phyloP scores from a whole-genome alignment of 2,797 vertebrate species.

The Ceryle rudis region DNA sequence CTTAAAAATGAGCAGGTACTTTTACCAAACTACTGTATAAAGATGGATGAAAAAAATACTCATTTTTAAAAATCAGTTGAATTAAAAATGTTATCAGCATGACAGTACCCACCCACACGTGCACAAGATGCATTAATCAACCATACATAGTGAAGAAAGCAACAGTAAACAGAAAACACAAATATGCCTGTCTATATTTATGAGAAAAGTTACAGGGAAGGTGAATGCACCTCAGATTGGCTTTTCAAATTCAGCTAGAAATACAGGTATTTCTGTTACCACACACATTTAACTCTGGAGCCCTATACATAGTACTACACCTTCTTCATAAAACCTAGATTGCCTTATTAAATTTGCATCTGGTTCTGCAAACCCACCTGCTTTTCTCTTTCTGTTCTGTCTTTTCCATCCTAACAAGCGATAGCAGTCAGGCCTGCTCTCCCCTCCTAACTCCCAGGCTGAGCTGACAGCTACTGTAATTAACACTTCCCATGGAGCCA shows the following conservation, averaged over 20 bases:
- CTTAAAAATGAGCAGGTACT: not conserved
- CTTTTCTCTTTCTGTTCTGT: not conserved
- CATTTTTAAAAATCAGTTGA: not conserved
- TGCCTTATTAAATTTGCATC: not conserved
- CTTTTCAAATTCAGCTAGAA: not conserved
- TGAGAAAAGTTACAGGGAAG: not conserved
- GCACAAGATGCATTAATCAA: not conserved
- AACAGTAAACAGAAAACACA: not conserved
- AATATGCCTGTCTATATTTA: not conserved
- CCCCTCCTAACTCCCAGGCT: not conserved
- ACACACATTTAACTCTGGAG: not conserved
- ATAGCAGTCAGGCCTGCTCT: not conserved
- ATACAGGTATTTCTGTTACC: not conserved
- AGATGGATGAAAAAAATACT: not conserved
- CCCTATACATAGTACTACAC: not conserved
- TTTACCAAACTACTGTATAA: not conserved
- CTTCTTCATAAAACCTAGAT: not conserved
- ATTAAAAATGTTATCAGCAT: not conserved
- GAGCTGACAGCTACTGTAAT: not conserved
- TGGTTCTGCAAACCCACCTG: not conserved
- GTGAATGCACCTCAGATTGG: not conserved
- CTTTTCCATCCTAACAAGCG: not conserved
- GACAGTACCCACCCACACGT: not conserved
- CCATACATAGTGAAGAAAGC: not conserved
- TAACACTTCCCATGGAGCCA: not conserved